A percentile compares a stretch with the other conserved stretches of the same genome.
phyloP scores from a whole-genome alignment of 2,888 invertebrate genomes.

The Brachyptera risi region DNA sequence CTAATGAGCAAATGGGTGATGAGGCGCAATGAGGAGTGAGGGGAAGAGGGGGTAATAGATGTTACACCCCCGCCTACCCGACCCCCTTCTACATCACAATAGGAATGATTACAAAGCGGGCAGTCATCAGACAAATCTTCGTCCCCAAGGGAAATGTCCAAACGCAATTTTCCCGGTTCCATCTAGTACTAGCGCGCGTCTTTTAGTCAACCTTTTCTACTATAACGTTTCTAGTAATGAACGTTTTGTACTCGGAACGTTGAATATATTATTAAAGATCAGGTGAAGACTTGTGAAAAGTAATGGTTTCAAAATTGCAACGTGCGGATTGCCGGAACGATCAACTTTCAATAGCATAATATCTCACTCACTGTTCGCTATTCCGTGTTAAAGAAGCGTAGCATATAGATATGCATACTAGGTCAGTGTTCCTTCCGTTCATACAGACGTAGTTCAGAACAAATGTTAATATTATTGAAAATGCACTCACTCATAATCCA shows the following conservation, averaged over 20 bases:
- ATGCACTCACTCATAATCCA: too few species aligned
- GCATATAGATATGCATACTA: too few species aligned
- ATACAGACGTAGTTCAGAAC: too few species aligned
- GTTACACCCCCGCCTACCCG: not conserved
- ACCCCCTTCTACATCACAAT: not conserved
- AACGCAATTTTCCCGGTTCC: conserved; percentile 15
- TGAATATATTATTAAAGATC: not conserved
- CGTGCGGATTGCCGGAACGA: too few species aligned
- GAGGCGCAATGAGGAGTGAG: not conserved
- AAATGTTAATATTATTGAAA: too few species aligned
- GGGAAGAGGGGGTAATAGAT: not conserved
- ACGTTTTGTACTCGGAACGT: not conserved
- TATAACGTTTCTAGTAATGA: conserved; percentile 11
- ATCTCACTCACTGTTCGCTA: too few species aligned
- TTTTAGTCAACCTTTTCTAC: conserved; percentile 13
- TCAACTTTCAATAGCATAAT: too few species aligned
- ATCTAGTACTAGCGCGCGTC: too few species aligned
- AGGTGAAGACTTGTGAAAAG: not conserved
- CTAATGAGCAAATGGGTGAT: conserved; percentile 8
- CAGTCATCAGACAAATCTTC: conserved; percentile 14
- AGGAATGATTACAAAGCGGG: conserved; percentile 15
- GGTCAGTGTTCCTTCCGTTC: too few species aligned
- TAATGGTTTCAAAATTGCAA: too few species aligned
- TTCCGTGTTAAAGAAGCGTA: too few species aligned
- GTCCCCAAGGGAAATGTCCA: conserved; percentile 15